Evolutionary conservation across 2,113 vertebrate species (phyloP).

Genomic region (Labeo rohita): DNA sequence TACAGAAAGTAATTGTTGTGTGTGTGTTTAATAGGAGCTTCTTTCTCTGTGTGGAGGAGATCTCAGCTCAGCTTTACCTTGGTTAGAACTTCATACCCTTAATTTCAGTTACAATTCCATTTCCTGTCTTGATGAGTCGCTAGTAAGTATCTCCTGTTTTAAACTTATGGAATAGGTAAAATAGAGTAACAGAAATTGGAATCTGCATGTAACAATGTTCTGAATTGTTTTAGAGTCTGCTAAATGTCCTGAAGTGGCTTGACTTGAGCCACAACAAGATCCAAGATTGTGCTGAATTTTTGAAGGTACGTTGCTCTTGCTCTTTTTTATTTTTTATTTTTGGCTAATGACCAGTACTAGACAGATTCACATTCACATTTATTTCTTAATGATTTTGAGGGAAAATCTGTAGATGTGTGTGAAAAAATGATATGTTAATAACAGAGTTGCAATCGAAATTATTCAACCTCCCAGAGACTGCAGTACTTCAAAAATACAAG

Average conservation of each 20-base stretch:
- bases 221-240: constrained; percentile 77
- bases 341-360: neutral
- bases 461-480: no score
- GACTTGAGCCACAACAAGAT: constrained; percentile 95
- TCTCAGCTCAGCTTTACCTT: constrained; percentile 91
- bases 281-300: constrained; percentile 85
- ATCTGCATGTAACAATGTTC: neutral
- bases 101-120: constrained; percentile 94
- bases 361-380: neutral
- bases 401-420: neutral
- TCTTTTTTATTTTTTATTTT: neutral
- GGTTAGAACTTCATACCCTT: constrained; percentile 91
- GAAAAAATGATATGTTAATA: no score
- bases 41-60: constrained; percentile 93
- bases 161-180: neutral
- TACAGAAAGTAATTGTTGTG: constrained; percentile 38
- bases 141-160: constrained; percentile 78
- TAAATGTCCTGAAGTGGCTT: constrained; percentile 86
- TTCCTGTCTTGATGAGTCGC: constrained; percentile 85
- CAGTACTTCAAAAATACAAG: no score
- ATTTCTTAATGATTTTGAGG: neutral
- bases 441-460: no score
- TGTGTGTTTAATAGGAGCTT: constrained; percentile 81
- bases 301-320: constrained; percentile 69
- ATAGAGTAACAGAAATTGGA: neutral